Base-by-base conservation (phyloP, 2,888 invertebrate genomes). In the Steromphala cineraria region DNA sequence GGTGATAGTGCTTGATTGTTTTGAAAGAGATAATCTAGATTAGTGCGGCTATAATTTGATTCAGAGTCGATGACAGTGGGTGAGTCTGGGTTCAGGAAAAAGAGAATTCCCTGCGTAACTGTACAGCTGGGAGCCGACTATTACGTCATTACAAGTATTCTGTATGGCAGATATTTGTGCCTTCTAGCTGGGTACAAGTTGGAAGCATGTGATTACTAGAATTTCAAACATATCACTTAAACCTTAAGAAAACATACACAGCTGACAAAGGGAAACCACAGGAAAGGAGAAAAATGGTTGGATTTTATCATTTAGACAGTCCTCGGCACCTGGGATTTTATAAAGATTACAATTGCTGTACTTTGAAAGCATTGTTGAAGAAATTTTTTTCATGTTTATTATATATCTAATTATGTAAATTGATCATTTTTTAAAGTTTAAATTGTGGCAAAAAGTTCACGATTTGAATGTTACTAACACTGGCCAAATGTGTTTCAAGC, bases 1-100 rank as follows among this genome's bases (percentile, higher is more conserved):
- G 62, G 1, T 62, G 62, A 62, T 62, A 62, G 28, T 62, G 28
- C 28, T 62, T 24, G 24, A 62, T 62, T 62, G 62, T 62, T 62
- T 62, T 62, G 62, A 62, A 28, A 62, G 62, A 62, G 62, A 62
- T 62, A 62, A 62, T 62, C 62, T 62, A 62, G 62, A 62, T 62
- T 62, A 62, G 62, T 62, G 62, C 62, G 62, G 24, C 62, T 62
- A 62, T 62, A 62, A 62, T 62, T 62, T 62, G 24, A 62, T 62
- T 62, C 62, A 62, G 24, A 62, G 62, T 62, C 62, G 62, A 62
- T 62, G 62, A 62, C 28, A 28, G 62, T 28, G 28, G 62, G 62
- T 62, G 28, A 62, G 62, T 24, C 21, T 24, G 17, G 62, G 62
- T 62, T 62, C 62, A 62, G 62, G 15, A 24, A 62, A 62, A 7